A percentile compares a stretch with the other conserved stretches of the same genome.
Conservation (phyloP, 1,140 invertebrate species). For the Aporrectodea caliginosa region DNA sequence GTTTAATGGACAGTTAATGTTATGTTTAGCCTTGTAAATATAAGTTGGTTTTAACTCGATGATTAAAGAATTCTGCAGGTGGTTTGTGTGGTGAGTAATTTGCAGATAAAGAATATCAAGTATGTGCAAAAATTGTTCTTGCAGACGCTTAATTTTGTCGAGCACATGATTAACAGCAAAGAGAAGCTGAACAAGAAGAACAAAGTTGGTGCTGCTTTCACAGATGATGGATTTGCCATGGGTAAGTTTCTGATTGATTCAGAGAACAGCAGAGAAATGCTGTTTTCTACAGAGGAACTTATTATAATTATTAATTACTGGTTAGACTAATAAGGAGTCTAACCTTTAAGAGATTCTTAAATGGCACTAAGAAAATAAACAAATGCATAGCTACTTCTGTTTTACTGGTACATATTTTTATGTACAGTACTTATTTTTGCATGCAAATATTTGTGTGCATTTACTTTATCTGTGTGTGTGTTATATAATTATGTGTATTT, state of each 20-base stretch:
- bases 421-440: neutral
- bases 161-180: conserved; percentile 86
- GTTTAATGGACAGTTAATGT: too few relatives aligned
- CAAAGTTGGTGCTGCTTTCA: conserved; percentile 80
- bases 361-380: too few relatives aligned
- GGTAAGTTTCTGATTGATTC: too few relatives aligned
- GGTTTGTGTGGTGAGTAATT: neutral
- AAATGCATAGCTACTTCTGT: too few relatives aligned
- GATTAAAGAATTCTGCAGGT: neutral
- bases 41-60: conserved; percentile 13
- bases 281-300: too few relatives aligned
- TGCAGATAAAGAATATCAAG: too few relatives aligned
- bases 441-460: conserved; percentile 5
- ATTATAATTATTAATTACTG: too few relatives aligned
- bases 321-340: too few relatives aligned
- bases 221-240: conserved; percentile 97
- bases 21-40: too few relatives aligned
- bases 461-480: neutral
- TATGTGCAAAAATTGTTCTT: conserved; percentile 32
- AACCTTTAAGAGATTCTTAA: too few relatives aligned
- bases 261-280: too few relatives aligned
- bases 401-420: neutral
- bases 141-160: conserved; percentile 85
- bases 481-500: conserved; percentile 30
- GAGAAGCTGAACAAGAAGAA: conserved; percentile 80